phyloP scores from a whole-genome alignment of 2,113 vertebrate genomes.

The Tricholaema leucomelas region DNA sequence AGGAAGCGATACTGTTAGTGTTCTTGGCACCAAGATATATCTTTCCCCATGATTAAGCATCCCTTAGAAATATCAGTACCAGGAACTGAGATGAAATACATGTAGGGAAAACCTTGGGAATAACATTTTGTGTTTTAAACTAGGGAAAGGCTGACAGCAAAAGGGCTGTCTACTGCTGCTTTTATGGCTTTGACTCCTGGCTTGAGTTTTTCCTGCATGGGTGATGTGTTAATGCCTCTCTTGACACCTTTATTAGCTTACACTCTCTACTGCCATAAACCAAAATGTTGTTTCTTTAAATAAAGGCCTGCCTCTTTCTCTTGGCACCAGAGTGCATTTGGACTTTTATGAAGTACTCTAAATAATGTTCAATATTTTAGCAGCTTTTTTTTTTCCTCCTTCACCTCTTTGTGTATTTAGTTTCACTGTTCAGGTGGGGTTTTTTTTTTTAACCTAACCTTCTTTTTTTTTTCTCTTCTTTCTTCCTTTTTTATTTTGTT shows the following conservation, averaged over 20 bases:
- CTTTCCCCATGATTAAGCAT: not conserved
- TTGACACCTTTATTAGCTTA: not conserved
- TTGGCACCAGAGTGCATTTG: not conserved
- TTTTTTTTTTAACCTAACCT: conserved; percentile 19
- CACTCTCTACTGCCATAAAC: not conserved
- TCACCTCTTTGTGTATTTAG: not conserved
- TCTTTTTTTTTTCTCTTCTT: not conserved
- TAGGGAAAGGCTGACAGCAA: not conserved
- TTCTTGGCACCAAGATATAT: not conserved
- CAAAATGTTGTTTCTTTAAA: not conserved
- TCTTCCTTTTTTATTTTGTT: no score
- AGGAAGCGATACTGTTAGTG: not conserved
- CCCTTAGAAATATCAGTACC: not conserved
- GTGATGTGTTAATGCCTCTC: not conserved
- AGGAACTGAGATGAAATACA: not conserved
- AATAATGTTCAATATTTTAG: not conserved
- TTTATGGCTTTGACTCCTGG: not conserved
- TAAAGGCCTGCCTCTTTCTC: not conserved
- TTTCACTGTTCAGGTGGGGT: not conserved
- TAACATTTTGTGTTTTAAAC: not conserved
- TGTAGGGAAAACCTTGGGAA: not conserved
- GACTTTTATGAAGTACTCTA: not conserved
- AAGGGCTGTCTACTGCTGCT: not conserved
- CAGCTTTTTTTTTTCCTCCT: not conserved
- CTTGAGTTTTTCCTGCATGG: not conserved